A percentile compares a stretch with the other conserved stretches of the same genome.
Conservation (phyloP, 2,113 vertebrate species). For the Pampusana beccarii region DNA sequence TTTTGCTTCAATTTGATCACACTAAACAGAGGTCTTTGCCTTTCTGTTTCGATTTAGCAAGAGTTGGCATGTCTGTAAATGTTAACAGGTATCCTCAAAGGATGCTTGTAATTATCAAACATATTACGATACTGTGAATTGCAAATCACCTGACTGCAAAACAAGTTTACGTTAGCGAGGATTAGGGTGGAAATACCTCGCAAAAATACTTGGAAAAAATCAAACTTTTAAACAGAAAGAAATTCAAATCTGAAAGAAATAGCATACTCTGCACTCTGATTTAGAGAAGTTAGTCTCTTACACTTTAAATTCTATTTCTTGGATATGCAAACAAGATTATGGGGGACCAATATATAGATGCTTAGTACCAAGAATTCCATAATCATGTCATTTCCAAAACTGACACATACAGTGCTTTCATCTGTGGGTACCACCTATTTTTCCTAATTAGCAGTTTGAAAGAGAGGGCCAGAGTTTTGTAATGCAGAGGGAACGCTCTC, state of each 20-base stretch:
- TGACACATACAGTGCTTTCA: slow-evolving; percentile 1
- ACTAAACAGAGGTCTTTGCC: neutral
- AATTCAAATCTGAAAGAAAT: neutral
- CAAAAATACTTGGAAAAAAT: neutral
- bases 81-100: neutral
- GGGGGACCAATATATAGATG: neutral
- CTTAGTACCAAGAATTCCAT: neutral
- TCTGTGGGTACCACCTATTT: slow-evolving; percentile 30
- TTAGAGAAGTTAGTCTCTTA: neutral
- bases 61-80: neutral
- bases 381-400: neutral
- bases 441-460: slow-evolving; percentile 57
- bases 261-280: neutral
- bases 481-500: slow-evolving; percentile 40
- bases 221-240: neutral
- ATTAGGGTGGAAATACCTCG: neutral
- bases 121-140: neutral
- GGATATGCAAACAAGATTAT: neutral
- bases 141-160: neutral
- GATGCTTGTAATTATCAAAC: neutral
- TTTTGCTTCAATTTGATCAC: neutral
- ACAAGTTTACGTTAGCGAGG: neutral
- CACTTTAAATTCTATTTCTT: neutral
- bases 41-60: neutral
- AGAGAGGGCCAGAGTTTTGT: slow-evolving; percentile 50